Evolutionary conservation across 1,140 invertebrate species (phyloP).

Genomic region (Papilio polyxenes): DNA sequence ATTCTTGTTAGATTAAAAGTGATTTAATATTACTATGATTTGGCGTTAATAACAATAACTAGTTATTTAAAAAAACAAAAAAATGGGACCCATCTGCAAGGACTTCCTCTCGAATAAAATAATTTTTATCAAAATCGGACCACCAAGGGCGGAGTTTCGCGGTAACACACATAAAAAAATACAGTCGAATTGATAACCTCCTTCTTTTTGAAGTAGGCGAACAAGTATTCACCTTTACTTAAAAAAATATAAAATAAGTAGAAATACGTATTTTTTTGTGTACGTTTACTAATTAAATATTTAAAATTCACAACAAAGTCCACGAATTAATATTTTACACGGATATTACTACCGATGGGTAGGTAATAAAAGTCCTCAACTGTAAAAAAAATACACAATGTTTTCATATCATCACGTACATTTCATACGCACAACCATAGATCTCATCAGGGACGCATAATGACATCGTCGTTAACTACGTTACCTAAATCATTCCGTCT

Average conservation of each 20-base stretch:
- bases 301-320: too few relatives aligned
- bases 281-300: too few relatives aligned
- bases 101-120: too few relatives aligned
- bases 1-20: not conserved
- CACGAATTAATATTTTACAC: too few relatives aligned
- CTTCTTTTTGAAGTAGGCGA: too few relatives aligned
- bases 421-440: not conserved
- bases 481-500: conserved; percentile 33
- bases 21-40: not conserved
- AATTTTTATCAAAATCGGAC: too few relatives aligned
- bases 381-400: not conserved
- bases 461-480: conserved; percentile 12
- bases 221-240: too few relatives aligned
- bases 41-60: not conserved
- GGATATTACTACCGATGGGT: not conserved
- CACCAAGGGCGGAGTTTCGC: too few relatives aligned
- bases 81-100: too few relatives aligned
- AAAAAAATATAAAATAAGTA: too few relatives aligned
- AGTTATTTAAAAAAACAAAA: too few relatives aligned
- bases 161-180: not conserved
- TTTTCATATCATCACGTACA: not conserved
- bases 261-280: too few relatives aligned
- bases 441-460: not conserved
- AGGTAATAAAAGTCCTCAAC: not conserved
- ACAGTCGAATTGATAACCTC: not conserved